Percentiles rank a stretch among this genome's conserved stretches.
Evolutionary conservation across 2,797 vertebrate species (phyloP).

Genomic region (Selene dorsalis): DNA sequence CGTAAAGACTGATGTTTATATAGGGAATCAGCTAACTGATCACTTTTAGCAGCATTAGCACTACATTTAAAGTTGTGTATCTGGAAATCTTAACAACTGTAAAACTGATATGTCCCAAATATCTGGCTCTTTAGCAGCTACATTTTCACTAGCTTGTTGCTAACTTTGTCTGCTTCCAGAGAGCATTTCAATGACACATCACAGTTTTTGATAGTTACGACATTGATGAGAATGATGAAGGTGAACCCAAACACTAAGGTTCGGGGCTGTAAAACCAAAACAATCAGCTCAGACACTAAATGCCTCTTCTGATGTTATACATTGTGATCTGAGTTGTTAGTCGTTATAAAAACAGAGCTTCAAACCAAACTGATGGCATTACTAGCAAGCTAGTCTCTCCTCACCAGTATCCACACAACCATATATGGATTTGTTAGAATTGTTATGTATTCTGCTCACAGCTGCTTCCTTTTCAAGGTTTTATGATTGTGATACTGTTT

Average conservation of each 20-base stretch:
- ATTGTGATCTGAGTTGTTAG: background rate
- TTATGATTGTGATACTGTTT: conserved; percentile 59
- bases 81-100: conserved; percentile 5
- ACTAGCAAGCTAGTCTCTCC: conserved; percentile 18
- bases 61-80: conserved; percentile 11
- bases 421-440: conserved; percentile 39
- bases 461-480: conserved; percentile 55
- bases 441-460: conserved; percentile 56
- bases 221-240: conserved; percentile 13
- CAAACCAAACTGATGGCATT: conserved; percentile 11
- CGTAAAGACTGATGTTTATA: background rate
- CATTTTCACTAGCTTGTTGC: conserved; percentile 7
- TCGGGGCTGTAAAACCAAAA: conserved; percentile 4
- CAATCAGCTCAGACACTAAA: conserved; percentile 22
- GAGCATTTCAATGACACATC: conserved; percentile 24
- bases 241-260: conserved; percentile 14
- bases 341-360: conserved; percentile 22
- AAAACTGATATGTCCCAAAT: background rate
- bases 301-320: background rate
- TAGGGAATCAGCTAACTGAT: background rate
- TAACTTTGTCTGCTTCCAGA: conserved; percentile 17
- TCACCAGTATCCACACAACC: conserved; percentile 22
- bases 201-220: conserved; percentile 23
- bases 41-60: background rate
- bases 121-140: background rate